A percentile compares a stretch with the other conserved stretches of the same genome.
phyloP scores from a whole-genome alignment of 2,113 vertebrate species.

The Kryptolebias marmoratus region DNA sequence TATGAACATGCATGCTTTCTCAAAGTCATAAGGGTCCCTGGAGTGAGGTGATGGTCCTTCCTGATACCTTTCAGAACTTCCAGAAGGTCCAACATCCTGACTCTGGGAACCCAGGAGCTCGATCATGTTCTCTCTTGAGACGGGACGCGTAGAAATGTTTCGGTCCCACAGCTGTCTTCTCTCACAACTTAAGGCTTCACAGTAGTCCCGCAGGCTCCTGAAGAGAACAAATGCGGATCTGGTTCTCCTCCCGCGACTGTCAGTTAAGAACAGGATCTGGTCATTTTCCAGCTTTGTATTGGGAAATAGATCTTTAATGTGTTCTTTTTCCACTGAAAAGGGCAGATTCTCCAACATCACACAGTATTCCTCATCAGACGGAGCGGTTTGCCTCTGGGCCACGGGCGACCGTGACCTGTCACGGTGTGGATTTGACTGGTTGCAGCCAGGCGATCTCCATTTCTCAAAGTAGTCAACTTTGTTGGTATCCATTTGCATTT shows the following conservation, averaged over 20 bases:
- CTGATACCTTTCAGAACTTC: slow-evolving; percentile 65
- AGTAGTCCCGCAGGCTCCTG: slow-evolving; percentile 85
- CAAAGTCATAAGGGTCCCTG: slow-evolving; percentile 65
- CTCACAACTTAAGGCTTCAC: slow-evolving; percentile 84
- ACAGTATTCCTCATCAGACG: slow-evolving; percentile 85
- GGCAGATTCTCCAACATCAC: slow-evolving; percentile 90
- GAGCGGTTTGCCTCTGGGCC: slow-evolving; percentile 69
- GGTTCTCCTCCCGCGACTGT: slow-evolving; percentile 81
- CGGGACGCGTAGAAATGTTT: slow-evolving; percentile 83
- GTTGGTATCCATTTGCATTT: slow-evolving; percentile 48
- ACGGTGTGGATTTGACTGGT: slow-evolving; percentile 74
- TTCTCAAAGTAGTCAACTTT: slow-evolving; percentile 59
- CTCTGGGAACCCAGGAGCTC: slow-evolving; percentile 82
- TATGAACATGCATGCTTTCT: slow-evolving; percentile 86
- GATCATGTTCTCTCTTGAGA: slow-evolving; percentile 89
- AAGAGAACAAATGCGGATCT: slow-evolving; percentile 89
- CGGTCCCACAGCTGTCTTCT: slow-evolving; percentile 83
- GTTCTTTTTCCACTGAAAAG: slow-evolving; percentile 81
- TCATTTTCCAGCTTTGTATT: slow-evolving; percentile 84
- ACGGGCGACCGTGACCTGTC: slow-evolving; percentile 81
- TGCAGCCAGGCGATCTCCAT: slow-evolving; percentile 76
- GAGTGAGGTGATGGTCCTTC: slow-evolving; percentile 74
- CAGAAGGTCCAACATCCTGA: slow-evolving; percentile 64
- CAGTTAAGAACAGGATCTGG: slow-evolving; percentile 87
- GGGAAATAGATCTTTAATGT: slow-evolving; percentile 87